phyloP scores from a whole-genome alignment of 2,888 invertebrate species.

The Ophioninae sp. region DNA sequence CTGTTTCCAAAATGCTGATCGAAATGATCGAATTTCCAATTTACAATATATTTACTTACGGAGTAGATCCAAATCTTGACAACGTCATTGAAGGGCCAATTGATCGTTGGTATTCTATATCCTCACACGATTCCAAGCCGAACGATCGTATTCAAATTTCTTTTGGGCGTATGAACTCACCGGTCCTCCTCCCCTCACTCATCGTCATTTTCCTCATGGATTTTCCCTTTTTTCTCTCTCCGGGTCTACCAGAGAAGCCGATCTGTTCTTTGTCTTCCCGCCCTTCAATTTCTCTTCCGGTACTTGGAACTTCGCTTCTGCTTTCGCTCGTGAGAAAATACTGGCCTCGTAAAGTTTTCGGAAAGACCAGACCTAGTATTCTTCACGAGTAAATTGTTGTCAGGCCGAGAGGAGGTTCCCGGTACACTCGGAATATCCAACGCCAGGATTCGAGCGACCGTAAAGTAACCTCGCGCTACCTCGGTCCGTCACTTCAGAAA shows the following conservation, averaged over 20 bases:
- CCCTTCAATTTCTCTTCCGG: slow-evolving; percentile 51
- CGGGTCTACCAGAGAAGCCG: too few relatives aligned
- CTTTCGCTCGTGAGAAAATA: slow-evolving; percentile 40
- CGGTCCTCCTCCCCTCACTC: not conserved
- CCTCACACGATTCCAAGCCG: not conserved
- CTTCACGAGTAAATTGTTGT: slow-evolving; percentile 40
- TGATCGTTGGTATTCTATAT: not conserved
- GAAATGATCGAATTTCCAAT: not conserved
- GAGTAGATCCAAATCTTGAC: not conserved
- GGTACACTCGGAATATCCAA: not conserved
- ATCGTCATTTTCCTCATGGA: not conserved
- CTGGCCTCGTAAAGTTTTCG: slow-evolving; percentile 22
- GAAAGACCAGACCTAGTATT: slow-evolving; percentile 4
- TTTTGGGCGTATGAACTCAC: not conserved
- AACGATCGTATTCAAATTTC: not conserved
- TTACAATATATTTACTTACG: not conserved
- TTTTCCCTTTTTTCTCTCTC: not conserved
- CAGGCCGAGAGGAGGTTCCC: not conserved
- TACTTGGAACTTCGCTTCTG: slow-evolving; percentile 27
- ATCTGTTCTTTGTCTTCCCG: slow-evolving; percentile 7
- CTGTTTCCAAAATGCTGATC: not conserved
- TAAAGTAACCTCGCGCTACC: not conserved
- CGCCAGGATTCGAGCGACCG: not conserved
- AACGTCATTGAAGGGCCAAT: not conserved
- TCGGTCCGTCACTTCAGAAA: not conserved